Evolutionary conservation across 2,888 invertebrate species (phyloP).

Genomic region (Tolmerus cingulatus): DNA sequence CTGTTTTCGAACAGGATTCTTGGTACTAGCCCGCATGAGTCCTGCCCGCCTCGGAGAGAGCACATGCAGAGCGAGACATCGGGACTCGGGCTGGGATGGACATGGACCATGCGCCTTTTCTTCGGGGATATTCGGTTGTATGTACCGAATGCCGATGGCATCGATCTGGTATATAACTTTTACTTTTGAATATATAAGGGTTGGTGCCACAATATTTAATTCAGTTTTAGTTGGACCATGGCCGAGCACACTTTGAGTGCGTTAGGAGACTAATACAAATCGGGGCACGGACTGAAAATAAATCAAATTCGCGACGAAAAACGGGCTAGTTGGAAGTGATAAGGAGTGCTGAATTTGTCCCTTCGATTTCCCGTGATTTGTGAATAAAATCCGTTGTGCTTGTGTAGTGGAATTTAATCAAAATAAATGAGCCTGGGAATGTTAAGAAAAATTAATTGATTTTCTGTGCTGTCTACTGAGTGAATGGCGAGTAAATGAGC

Average conservation of each 20-base stretch:
- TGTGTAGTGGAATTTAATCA: neutral
- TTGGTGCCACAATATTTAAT: constrained; percentile 44
- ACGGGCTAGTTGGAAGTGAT: neutral
- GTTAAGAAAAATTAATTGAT: neutral
- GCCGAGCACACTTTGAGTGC: constrained; percentile 13
- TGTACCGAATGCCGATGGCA: constrained; percentile 39
- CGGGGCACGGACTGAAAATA: constrained; percentile 22
- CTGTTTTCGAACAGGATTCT: neutral
- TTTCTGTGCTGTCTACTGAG: neutral
- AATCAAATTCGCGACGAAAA: neutral
- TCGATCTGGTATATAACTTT: constrained; percentile 35
- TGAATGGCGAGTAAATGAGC: neutral
- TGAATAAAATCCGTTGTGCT: neutral
- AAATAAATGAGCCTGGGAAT: neutral
- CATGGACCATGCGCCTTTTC: constrained; percentile 15
- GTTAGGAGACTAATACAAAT: neutral
- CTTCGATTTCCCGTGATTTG: neutral
- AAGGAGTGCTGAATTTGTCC: neutral
- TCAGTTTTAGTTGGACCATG: constrained; percentile 46
- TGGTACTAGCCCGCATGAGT: constrained; percentile 18
- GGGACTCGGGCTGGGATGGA: neutral
- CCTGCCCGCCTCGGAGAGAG: neutral
- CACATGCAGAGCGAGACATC: neutral
- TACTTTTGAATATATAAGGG: constrained; percentile 46
- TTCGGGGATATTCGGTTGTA: neutral